Base-by-base conservation (phyloP, 2,113 vertebrate species). In the Lophotis ruficrista region DNA sequence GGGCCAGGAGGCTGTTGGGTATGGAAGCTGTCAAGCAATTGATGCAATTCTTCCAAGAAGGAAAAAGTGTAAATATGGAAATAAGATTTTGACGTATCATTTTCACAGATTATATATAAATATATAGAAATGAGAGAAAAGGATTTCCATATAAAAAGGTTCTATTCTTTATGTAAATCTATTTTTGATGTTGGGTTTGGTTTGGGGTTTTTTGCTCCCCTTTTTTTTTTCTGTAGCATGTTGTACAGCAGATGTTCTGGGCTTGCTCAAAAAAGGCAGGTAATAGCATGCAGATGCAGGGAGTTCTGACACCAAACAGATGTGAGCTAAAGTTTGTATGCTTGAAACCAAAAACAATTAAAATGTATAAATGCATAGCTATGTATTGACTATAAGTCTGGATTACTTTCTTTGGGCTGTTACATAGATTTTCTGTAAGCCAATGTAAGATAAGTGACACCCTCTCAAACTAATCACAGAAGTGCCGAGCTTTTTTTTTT, bases 51-150 rank as follows among this genome's bases (percentile, higher is more conserved):
- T 97, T 98, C 96, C 97, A 87, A 94, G 76, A 90, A 68, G 93
- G 87, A 94, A 92, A 82, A 98, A 95, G 94, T 98, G 98, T 98
- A 98, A 96, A 98, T 98, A 98, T 96, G 95, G 96, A 98, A 98
- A 98, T 97, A 98, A 98, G 96, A 98, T 97, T 97, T 98, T 98
- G 97, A 98, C 72, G 96, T 98, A 97, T 97, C 97, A 96, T 98
- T 98, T 98, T 98, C 98, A 97, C 96, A 96, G 91, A 98, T 93
- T 97, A 98, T 98, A 96, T 97, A 97, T 76, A 96, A 65, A 94
- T 87, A 96, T 92, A 94, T 93, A 90, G 94, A 95, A 64, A 83
- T 31, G 27, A 97, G 91, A 97, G 88, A 97, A 97, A 97, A 96
- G 78, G 94, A 95, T 97, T 98, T 97, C 96, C 96, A 90, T 96